Conservation (phyloP, 92 coral and sea anemone species). For the Diadumene lineata region DNA sequence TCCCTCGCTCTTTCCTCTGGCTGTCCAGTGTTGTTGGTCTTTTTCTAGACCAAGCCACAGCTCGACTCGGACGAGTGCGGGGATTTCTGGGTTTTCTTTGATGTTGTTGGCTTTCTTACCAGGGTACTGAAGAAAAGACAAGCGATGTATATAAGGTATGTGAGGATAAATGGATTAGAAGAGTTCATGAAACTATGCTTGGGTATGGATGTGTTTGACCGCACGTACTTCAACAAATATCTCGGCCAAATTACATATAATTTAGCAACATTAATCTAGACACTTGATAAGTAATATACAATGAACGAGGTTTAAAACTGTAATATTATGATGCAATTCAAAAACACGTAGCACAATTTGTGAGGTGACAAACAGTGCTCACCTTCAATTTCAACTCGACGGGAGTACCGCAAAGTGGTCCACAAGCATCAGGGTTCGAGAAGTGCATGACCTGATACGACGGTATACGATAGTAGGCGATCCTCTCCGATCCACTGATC, state of each 20-base stretch:
- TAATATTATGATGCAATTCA: too few species aligned
- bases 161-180: not conserved
- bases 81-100: slow-evolving; percentile 92
- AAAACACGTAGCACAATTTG: too few species aligned
- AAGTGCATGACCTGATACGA: slow-evolving; percentile 77
- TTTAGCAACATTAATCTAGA: too few species aligned
- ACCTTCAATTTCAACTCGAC: slow-evolving; percentile 89
- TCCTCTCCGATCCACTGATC: slow-evolving; percentile 90
- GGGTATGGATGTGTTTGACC: too few species aligned
- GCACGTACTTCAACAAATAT: too few species aligned
- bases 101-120: slow-evolving; percentile 90
- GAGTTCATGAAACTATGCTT: not conserved
- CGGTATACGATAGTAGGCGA: slow-evolving; percentile 94
- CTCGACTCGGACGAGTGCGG: slow-evolving; percentile 81
- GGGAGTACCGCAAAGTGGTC: slow-evolving; percentile 78
- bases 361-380: not conserved
- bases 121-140: slow-evolving; percentile 67
- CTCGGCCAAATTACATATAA: too few species aligned
- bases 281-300: too few species aligned
- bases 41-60: slow-evolving; percentile 93
- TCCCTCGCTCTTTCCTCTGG: slow-evolving; percentile 86
- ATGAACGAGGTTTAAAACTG: too few species aligned
- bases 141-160: not conserved
- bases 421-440: slow-evolving; percentile 77
- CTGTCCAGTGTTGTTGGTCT: slow-evolving; percentile 92